Evolutionary conservation across 2,888 invertebrate genomes (phyloP).

Genomic region (Nomada goodeniana): DNA sequence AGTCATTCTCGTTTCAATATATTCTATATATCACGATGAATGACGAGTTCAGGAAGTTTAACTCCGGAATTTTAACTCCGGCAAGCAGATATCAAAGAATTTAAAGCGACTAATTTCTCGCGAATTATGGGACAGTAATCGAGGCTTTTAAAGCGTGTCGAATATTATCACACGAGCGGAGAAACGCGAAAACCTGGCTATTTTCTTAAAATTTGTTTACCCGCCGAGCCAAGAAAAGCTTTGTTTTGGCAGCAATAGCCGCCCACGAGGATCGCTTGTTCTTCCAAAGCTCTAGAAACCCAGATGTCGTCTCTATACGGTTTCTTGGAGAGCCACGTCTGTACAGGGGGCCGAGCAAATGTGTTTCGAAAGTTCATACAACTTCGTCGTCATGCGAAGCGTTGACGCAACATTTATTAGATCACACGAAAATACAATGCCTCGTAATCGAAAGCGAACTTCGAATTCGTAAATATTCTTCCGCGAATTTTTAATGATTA

Average conservation of each 20-base stretch:
- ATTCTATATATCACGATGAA: too few species aligned
- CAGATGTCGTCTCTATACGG: conserved; percentile 65
- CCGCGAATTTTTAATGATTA: too few species aligned
- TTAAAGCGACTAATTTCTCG: neutral
- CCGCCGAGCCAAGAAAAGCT: conserved; percentile 67
- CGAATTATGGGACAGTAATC: conserved; percentile 6
- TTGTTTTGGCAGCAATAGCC: conserved; percentile 65
- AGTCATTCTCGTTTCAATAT: too few species aligned
- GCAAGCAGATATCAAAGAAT: too few species aligned
- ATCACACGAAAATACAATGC: neutral
- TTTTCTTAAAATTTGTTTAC: conserved; percentile 64
- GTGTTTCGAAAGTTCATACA: conserved; percentile 44
- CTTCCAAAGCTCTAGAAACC: conserved; percentile 34
- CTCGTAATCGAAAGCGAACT: neutral
- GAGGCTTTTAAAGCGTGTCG: conserved; percentile 22
- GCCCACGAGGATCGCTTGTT: conserved; percentile 25
- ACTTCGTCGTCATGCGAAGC: conserved; percentile 13
- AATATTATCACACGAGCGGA: conserved; percentile 27
- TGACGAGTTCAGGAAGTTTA: neutral
- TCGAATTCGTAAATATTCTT: too few species aligned
- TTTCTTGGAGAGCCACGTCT: conserved; percentile 18
- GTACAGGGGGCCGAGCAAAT: conserved; percentile 11
- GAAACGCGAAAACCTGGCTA: conserved; percentile 31
- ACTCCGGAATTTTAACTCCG: neutral
- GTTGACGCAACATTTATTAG: conserved; percentile 23